phyloP scores from a whole-genome alignment of 2,113 vertebrate genomes.

The Caranx ignobilis region DNA sequence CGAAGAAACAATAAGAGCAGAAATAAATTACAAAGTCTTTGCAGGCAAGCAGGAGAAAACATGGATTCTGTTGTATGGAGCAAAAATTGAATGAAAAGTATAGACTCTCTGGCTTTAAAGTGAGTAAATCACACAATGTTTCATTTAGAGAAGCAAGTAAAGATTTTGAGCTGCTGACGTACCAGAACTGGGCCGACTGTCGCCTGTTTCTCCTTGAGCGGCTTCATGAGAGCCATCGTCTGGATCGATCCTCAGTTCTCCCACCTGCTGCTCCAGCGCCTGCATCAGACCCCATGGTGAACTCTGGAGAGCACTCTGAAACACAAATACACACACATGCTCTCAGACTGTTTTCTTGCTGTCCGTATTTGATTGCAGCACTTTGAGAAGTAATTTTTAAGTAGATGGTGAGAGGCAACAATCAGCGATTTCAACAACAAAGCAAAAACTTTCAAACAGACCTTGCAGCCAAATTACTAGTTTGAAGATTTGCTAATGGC shows the following conservation, averaged over 20 bases:
- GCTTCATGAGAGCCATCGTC: conserved; percentile 57
- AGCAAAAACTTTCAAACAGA: conserved; percentile 6
- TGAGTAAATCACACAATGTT: conserved; percentile 11
- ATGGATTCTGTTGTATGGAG: neutral
- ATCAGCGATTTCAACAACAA: conserved; percentile 40
- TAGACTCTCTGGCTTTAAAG: neutral
- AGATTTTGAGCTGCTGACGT: conserved; percentile 11
- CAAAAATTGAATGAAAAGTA: neutral
- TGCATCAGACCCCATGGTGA: conserved; percentile 81
- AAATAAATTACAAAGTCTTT: conserved; percentile 20
- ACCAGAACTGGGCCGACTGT: conserved; percentile 79
- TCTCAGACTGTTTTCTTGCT: neutral
- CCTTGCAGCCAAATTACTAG: conserved; percentile 7
- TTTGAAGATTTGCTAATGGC: conserved; percentile 21
- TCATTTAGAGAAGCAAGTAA: conserved; percentile 6
- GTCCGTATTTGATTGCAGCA: conserved; percentile 3
- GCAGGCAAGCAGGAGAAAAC: neutral
- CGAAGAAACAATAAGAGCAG: conserved; percentile 20
- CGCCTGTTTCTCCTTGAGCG: conserved; percentile 64
- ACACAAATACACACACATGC: conserved; percentile 49
- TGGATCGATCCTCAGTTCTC: conserved; percentile 78
- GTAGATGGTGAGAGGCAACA: conserved; percentile 19
- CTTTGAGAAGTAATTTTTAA: conserved; percentile 13
- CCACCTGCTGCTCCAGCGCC: conserved; percentile 81
- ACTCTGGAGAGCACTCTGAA: conserved; percentile 80